Evolutionary conservation across 2,797 vertebrate genomes (phyloP).

Genomic region (Sebastiscus albofasciatus): DNA sequence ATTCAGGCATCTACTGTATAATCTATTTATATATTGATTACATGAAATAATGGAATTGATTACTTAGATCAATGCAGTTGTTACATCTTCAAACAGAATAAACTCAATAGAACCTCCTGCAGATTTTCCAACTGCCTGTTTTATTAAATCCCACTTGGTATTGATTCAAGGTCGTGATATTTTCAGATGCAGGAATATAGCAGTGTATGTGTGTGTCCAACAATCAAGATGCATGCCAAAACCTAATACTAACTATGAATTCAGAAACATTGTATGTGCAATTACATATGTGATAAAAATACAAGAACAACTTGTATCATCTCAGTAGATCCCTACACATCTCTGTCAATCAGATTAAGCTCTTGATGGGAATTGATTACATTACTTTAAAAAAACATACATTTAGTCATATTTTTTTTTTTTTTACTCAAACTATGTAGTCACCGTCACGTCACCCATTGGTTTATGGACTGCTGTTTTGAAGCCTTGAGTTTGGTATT

Average conservation of each 20-base stretch:
- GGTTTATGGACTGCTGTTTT: no score
- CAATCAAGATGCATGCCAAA: background rate
- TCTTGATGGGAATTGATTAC: background rate
- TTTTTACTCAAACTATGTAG: no score
- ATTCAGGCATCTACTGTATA: background rate
- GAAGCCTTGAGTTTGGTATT: no score
- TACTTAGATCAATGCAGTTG: background rate
- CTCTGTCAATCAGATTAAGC: background rate
- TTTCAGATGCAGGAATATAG: background rate
- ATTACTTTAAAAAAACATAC: background rate
- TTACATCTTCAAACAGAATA: background rate
- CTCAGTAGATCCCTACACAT: background rate
- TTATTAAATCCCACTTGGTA: background rate
- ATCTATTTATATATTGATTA: background rate
- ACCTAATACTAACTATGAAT: background rate
- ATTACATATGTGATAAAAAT: background rate
- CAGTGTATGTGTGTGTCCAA: background rate
- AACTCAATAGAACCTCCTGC: background rate
- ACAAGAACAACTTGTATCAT: background rate
- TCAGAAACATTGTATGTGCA: background rate
- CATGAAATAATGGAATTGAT: background rate
- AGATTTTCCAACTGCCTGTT: background rate
- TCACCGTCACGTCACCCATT: no score
- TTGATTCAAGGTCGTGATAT: background rate
- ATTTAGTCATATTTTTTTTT: no score